These are phyloP conservation scores for Andrena minutula DNA, from an alignment of 2,888 invertebrate genomes.

Conservation along the genomic window DNA sequence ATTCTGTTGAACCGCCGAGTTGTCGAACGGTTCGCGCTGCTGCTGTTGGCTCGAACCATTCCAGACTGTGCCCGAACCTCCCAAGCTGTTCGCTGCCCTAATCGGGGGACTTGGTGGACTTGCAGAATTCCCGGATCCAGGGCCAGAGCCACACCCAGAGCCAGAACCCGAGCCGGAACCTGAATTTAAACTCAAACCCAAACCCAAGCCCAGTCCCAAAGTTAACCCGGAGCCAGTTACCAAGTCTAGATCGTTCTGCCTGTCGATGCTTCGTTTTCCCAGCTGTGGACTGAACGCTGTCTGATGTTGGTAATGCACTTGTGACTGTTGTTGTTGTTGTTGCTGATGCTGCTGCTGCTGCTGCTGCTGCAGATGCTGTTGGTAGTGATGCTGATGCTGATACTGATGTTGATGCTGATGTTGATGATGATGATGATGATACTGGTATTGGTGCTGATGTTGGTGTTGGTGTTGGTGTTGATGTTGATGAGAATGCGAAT, in stretches of 20 bases:
- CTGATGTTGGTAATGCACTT: slow-evolving; percentile 70
- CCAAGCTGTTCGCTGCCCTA: slow-evolving; percentile 77
- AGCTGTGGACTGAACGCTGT: slow-evolving; percentile 81
- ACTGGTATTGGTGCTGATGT: slow-evolving; percentile 23
- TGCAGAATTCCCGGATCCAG: slow-evolving; percentile 79
- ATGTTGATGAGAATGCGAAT: slow-evolving; percentile 41
- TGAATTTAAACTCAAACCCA: slow-evolving; percentile 59
- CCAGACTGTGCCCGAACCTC: slow-evolving; percentile 81
- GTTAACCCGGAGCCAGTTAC: slow-evolving; percentile 39
- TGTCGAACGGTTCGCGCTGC: slow-evolving; percentile 28
- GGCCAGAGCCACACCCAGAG: slow-evolving; percentile 64
- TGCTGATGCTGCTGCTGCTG: slow-evolving; percentile 44
- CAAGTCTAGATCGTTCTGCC: slow-evolving; percentile 78
- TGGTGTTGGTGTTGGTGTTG: slow-evolving; percentile 54
- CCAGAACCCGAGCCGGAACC: slow-evolving; percentile 59
- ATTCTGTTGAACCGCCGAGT: slow-evolving; percentile 3
- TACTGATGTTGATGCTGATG: background rate
- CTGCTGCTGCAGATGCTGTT: slow-evolving; percentile 9
- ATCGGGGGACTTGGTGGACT: slow-evolving; percentile 83
- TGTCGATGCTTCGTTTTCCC: slow-evolving; percentile 76
- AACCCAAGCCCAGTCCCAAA: slow-evolving; percentile 42
- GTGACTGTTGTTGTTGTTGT: slow-evolving; percentile 39
- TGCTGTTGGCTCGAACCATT: slow-evolving; percentile 66
- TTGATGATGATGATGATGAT: slow-evolving; percentile 42
- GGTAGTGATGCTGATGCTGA: background rate